Conservation (phyloP, 1,140 invertebrate species). For the Leptinotarsa texana region DNA sequence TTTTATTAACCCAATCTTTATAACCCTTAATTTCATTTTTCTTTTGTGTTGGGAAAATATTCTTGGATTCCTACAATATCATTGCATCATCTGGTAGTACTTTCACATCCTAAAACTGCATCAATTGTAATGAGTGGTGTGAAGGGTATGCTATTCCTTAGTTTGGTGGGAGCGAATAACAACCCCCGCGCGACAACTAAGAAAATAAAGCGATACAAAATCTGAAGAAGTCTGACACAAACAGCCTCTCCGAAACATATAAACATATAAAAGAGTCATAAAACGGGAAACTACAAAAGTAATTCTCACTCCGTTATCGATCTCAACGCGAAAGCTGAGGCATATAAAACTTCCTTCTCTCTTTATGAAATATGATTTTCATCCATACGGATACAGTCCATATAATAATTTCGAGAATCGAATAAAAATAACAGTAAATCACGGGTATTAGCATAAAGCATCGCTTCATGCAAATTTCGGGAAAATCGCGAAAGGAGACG, state of each 20-base stretch:
- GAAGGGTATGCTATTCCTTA: not conserved
- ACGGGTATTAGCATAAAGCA: conserved; percentile 54
- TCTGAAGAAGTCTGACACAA: conserved; percentile 25
- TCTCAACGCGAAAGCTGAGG: conserved; percentile 21
- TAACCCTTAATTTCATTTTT: no score
- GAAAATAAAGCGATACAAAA: conserved; percentile 26
- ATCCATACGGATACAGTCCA: conserved; percentile 58
- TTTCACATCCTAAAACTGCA: not conserved
- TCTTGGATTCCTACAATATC: no score
- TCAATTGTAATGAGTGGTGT: not conserved
- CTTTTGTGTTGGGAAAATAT: no score
- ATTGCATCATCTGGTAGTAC: no score
- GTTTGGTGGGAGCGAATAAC: not conserved
- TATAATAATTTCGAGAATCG: conserved; percentile 58
- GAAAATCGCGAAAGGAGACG: conserved; percentile 44
- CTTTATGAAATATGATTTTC: conserved; percentile 56
- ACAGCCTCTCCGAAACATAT: conserved; percentile 26
- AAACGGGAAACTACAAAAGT: conserved; percentile 37
- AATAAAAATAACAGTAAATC: conserved; percentile 58
- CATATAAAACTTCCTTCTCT: conserved; percentile 16
- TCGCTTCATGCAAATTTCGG: conserved; percentile 53
- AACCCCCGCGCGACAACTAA: conserved; percentile 4
- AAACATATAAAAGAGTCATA: conserved; percentile 32
- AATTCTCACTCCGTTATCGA: conserved; percentile 48
- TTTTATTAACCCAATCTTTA: no score